These are phyloP conservation scores for Otolemur garnettii DNA, from an alignment of 2,113 vertebrate species.

Conservation along the genomic window DNA sequence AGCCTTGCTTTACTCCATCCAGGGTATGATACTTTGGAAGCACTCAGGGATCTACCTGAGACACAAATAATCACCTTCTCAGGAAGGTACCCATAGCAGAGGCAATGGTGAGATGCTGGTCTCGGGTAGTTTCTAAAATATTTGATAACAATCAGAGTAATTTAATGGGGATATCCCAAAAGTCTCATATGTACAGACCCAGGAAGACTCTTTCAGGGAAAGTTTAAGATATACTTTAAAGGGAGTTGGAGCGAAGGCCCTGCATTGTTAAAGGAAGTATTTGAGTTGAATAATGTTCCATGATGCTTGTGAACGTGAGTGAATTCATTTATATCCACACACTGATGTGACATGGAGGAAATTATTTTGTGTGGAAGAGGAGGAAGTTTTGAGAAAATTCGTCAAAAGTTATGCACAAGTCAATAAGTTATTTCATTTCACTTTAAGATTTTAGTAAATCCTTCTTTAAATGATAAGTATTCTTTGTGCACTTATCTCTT, in stretches of 20 bases:
- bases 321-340: slow-evolving; percentile 18
- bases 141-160: neutral
- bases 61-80: neutral
- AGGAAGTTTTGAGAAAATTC: slow-evolving; percentile 26
- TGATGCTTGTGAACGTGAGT: neutral
- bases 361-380: slow-evolving; percentile 2
- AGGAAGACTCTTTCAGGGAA: neutral
- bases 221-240: neutral
- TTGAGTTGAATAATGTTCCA: neutral
- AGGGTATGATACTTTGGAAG: neutral
- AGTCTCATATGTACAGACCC: neutral
- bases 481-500: slow-evolving; percentile 28
- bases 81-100: neutral
- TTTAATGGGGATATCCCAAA: neutral
- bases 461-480: slow-evolving; percentile 27
- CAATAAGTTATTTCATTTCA: slow-evolving; percentile 18
- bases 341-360: neutral
- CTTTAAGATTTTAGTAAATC: neutral
- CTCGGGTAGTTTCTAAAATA: neutral
- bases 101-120: neutral
- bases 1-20: neutral
- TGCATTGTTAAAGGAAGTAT: neutral
- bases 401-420: slow-evolving; percentile 36
- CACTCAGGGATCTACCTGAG: neutral
- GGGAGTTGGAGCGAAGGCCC: neutral